phyloP scores from a whole-genome alignment of 2,888 invertebrate genomes.

The Allacma fusca region DNA sequence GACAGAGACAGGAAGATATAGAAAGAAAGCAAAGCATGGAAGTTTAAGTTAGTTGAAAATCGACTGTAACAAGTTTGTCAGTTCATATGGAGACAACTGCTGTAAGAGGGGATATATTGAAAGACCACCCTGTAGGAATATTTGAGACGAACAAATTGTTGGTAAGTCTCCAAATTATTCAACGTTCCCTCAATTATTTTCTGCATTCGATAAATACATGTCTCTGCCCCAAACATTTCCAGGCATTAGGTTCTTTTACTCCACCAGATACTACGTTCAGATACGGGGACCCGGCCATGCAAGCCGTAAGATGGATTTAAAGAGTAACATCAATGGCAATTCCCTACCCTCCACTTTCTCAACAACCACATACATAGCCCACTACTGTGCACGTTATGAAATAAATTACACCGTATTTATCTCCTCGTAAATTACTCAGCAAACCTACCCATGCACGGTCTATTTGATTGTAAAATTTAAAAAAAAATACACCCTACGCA shows the following conservation, averaged over 20 bases:
- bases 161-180: conserved; percentile 36
- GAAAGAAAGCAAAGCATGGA: no score
- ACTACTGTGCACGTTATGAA: not conserved
- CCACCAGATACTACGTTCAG: no score
- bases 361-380: not conserved
- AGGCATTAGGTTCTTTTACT: no score
- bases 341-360: not conserved
- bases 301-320: not conserved
- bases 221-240: no score
- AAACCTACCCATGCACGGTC: no score
- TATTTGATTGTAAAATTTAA: no score
- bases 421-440: conserved; percentile 25
- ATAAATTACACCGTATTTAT: conserved; percentile 35
- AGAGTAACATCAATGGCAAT: no score
- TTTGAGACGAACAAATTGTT: conserved; percentile 30
- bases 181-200: conserved; percentile 1
- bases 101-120: not conserved
- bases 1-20: no score
- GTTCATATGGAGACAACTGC: no score
- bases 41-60: no score
- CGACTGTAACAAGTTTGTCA: no score
- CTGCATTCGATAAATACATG: not conserved
- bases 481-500: no score
- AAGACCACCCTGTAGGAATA: conserved; percentile 33
- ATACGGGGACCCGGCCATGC: not conserved